phyloP scores from a whole-genome alignment of 1,140 invertebrate genomes.

The Bombus soroeensis region DNA sequence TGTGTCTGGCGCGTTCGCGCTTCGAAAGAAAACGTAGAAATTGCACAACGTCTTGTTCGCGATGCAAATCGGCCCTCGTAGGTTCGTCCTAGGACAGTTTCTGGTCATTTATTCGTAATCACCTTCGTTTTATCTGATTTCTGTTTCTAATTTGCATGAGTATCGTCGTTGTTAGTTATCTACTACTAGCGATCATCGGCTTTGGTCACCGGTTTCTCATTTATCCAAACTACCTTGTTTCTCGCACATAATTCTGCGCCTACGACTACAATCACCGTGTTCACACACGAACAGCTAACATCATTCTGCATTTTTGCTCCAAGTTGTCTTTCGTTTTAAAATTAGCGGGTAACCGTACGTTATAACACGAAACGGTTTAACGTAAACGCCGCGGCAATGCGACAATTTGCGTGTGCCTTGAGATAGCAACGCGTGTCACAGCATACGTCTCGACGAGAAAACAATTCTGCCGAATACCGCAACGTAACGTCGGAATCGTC shows the following conservation, averaged over 20 bases:
- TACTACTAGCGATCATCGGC: slow-evolving; percentile 31
- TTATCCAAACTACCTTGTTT: slow-evolving; percentile 6
- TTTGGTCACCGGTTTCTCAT: slow-evolving; percentile 30
- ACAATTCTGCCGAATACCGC: not conserved
- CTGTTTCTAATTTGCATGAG: slow-evolving; percentile 58
- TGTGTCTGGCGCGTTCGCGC: not conserved
- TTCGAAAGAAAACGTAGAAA: not conserved
- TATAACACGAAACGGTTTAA: not conserved
- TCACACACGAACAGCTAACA: not conserved
- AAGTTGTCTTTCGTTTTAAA: not conserved
- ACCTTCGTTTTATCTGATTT: slow-evolving; percentile 54
- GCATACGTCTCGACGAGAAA: not conserved
- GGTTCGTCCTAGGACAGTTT: slow-evolving; percentile 78
- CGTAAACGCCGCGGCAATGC: not conserved
- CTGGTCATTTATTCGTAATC: slow-evolving; percentile 74
- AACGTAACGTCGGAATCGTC: not conserved
- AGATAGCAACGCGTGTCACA: not conserved
- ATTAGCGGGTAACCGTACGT: not conserved
- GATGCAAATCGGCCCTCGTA: slow-evolving; percentile 21
- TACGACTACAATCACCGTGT: not conserved
- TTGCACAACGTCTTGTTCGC: not conserved
- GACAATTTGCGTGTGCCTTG: not conserved
- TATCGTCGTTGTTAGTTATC: slow-evolving; percentile 11
- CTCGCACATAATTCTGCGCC: not conserved
- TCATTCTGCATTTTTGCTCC: not conserved